Evolutionary conservation across 1,140 invertebrate species (phyloP).

Genomic region (Chrysopa pallens): DNA sequence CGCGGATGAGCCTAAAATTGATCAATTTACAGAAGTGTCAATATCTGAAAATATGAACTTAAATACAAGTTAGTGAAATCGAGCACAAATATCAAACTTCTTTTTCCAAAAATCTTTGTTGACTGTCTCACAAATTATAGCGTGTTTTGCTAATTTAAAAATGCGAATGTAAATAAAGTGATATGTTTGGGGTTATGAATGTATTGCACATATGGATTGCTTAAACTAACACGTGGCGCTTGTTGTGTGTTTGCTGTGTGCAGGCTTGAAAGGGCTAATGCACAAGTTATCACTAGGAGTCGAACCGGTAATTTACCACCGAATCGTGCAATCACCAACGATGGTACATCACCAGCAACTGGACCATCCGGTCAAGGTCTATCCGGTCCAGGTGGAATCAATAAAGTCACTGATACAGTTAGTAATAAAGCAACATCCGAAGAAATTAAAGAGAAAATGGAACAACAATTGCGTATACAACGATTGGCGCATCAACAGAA

Average conservation of each 20-base stretch:
- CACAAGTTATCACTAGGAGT: conserved; percentile 53
- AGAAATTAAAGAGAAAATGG: conserved; percentile 81
- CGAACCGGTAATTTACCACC: conserved; percentile 48
- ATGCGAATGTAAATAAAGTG: too few relatives aligned
- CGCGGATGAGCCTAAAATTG: too few relatives aligned
- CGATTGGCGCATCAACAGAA: conserved; percentile 76
- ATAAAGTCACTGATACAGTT: conserved; percentile 15
- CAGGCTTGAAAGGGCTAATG: conserved; percentile 42
- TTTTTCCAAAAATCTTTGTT: too few relatives aligned
- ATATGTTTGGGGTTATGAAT: too few relatives aligned
- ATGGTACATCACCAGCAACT: conserved; percentile 4
- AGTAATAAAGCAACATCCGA: conserved; percentile 44
- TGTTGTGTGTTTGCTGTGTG: conserved; percentile 24
- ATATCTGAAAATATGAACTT: too few relatives aligned
- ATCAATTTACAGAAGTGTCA: too few relatives aligned
- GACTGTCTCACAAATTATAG: too few relatives aligned
- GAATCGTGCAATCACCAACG: conserved; percentile 16
- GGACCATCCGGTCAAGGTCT: not conserved
- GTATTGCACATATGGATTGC: too few relatives aligned
- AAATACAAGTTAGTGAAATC: too few relatives aligned
- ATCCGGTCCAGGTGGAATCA: conserved; percentile 10
- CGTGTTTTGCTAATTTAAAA: too few relatives aligned
- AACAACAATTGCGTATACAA: conserved; percentile 72
- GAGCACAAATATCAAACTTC: too few relatives aligned
- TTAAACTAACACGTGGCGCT: conserved; percentile 12